Evolutionary conservation across 92 coral and sea anemone species (phyloP).

Genomic region (Scolanthus callimorphus): DNA sequence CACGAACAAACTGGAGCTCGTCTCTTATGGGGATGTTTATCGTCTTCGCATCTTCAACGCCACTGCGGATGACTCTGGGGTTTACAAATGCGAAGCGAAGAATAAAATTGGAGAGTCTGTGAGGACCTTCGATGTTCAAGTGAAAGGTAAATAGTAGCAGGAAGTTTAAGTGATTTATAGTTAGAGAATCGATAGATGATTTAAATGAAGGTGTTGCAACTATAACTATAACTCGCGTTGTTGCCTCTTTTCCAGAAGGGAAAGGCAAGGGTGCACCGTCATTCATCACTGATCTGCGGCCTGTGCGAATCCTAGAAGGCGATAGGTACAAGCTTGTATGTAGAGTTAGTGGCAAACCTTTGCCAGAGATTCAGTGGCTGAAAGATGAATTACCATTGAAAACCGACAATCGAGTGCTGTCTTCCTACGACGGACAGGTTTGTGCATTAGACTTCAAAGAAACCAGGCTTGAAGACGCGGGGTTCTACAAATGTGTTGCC

Average conservation of each 20-base stretch:
- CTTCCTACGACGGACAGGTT: constrained; percentile 46
- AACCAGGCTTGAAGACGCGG: constrained; percentile 69
- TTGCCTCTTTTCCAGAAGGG: constrained; percentile 22
- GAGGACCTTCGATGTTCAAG: constrained; percentile 49
- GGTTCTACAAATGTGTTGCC: constrained; percentile 72
- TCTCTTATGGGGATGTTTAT: constrained; percentile 29
- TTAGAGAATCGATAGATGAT: too few relatives aligned
- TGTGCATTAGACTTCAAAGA: constrained; percentile 51
- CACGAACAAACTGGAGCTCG: constrained; percentile 33
- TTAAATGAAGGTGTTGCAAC: too few relatives aligned
- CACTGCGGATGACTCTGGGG: constrained; percentile 39
- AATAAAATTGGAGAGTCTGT: constrained; percentile 40
- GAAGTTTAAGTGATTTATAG: too few relatives aligned
- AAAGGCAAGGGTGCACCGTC: constrained; percentile 59
- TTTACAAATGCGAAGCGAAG: constrained; percentile 49
- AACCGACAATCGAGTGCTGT: constrained; percentile 37
- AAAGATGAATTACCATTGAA: constrained; percentile 63
- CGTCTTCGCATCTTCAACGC: constrained; percentile 33
- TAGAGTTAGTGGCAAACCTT: constrained; percentile 60
- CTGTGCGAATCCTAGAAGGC: constrained; percentile 69
- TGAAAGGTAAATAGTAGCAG: constrained; percentile 27
- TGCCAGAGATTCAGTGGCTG: constrained; percentile 77
- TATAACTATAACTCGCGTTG: too few relatives aligned
- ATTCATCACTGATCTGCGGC: constrained; percentile 57
- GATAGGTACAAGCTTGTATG: constrained; percentile 56